phyloP scores from a whole-genome alignment of 2,113 vertebrate species.

The Ammospiza nelsoni region DNA sequence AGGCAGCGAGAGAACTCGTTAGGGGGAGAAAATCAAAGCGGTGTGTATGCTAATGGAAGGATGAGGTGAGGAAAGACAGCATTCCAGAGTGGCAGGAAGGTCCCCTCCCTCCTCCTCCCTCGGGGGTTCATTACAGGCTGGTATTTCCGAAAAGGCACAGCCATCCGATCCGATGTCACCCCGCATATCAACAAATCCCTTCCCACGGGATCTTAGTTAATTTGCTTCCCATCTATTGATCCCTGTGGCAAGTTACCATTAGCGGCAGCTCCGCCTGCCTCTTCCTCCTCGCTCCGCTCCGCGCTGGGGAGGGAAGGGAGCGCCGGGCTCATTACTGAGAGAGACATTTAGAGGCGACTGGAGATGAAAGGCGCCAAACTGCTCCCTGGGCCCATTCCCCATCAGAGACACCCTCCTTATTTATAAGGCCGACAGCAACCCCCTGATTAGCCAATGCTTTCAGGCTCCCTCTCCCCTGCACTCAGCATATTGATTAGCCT shows the following conservation, averaged over 20 bases:
- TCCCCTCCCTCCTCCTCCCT: slow-evolving; percentile 36
- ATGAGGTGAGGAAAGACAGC: slow-evolving; percentile 19
- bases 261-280: slow-evolving; percentile 27
- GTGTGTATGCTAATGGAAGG: neutral
- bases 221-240: slow-evolving; percentile 68
- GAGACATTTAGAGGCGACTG: neutral
- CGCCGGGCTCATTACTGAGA: neutral
- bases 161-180: slow-evolving; percentile 8
- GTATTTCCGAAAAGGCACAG: slow-evolving; percentile 6
- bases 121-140: slow-evolving; percentile 50
- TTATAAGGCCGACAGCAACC: neutral
- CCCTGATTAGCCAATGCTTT: slow-evolving; percentile 43
- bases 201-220: slow-evolving; percentile 55
- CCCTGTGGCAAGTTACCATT: slow-evolving; percentile 57
- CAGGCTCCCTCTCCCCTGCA: slow-evolving; percentile 17
- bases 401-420: neutral
- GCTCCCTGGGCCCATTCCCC: slow-evolving; percentile 2
- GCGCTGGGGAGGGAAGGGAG: neutral
- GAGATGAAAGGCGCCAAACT: slow-evolving; percentile 45
- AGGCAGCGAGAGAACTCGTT: neutral
- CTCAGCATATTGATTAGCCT: slow-evolving; percentile 65
- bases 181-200: slow-evolving; percentile 42
- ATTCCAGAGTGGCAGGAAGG: neutral
- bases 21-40: neutral
- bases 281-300: neutral